These are phyloP conservation scores for Nephrocerus scutellatus DNA, from an alignment of 2,888 invertebrate species.

Conservation along the genomic window DNA sequence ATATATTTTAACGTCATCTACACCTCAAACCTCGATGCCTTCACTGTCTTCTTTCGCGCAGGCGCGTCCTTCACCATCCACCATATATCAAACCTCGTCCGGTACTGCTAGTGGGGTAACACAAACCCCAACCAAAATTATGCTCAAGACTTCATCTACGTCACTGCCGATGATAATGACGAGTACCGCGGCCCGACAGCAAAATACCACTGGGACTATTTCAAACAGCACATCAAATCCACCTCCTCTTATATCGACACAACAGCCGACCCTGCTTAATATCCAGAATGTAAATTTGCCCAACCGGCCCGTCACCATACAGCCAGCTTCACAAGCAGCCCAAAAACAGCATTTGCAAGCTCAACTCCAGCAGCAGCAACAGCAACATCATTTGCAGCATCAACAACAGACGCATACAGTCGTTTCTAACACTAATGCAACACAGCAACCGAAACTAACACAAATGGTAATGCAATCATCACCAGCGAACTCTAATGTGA, in stretches of 20 bases:
- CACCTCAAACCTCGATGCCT: conserved; percentile 36
- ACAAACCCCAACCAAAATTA: conserved; percentile 43
- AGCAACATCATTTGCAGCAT: conserved; percentile 30
- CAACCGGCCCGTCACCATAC: conserved; percentile 45
- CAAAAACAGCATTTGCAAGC: conserved; percentile 45
- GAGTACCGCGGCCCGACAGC: conserved; percentile 32
- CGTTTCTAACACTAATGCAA: conserved; percentile 44
- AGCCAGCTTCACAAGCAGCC: conserved; percentile 46
- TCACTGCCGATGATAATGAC: conserved; percentile 41
- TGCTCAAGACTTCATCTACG: conserved; percentile 45
- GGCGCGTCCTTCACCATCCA: conserved; percentile 32
- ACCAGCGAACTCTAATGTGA: conserved; percentile 31
- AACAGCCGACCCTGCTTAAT: conserved; percentile 37
- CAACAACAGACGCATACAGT: conserved; percentile 42
- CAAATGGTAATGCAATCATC: conserved; percentile 44
- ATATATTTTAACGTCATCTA: conserved; percentile 39
- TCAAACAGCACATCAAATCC: conserved; percentile 39
- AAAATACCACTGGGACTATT: conserved; percentile 27
- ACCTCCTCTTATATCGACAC: conserved; percentile 45
- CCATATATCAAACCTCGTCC: conserved; percentile 38
- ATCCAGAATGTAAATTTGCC: conserved; percentile 47
- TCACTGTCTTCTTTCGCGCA: conserved; percentile 42
- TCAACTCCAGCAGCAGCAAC: conserved; percentile 41
- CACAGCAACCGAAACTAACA: conserved; percentile 46
- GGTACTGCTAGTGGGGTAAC: conserved; percentile 29